phyloP scores from a whole-genome alignment of 2,797 vertebrate species.

The Mus caroli region DNA sequence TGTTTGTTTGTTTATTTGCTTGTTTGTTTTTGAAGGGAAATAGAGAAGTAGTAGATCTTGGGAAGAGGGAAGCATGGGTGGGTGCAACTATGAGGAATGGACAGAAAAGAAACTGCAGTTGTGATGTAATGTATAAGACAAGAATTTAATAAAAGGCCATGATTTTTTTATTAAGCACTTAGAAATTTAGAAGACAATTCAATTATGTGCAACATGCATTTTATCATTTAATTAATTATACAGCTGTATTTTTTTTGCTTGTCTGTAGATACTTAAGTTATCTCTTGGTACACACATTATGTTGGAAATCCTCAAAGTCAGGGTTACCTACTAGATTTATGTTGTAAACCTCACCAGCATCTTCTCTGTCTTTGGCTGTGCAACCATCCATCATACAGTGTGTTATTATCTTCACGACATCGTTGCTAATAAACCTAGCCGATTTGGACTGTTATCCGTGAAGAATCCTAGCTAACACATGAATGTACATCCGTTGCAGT shows the following conservation, averaged over 20 bases:
- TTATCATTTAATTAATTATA: slow-evolving; percentile 53
- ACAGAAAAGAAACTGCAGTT: not conserved
- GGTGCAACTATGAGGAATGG: not conserved
- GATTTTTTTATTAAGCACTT: not conserved
- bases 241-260: not conserved
- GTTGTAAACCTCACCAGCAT: not conserved
- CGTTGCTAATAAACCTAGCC: slow-evolving; percentile 74
- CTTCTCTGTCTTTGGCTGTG: not conserved
- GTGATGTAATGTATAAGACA: not conserved
- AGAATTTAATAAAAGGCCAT: not conserved
- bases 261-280: slow-evolving; percentile 48
- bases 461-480: slow-evolving; percentile 53
- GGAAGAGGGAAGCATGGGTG: not conserved
- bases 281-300: not conserved
- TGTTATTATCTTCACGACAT: not conserved
- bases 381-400: not conserved
- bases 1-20: not conserved
- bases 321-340: slow-evolving; percentile 24
- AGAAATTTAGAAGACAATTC: not conserved
- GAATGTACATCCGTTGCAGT: slow-evolving; percentile 78
- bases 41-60: not conserved
- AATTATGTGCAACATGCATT: not conserved
- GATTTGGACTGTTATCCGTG: slow-evolving; percentile 18
- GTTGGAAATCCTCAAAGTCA: slow-evolving; percentile 32
- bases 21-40: not conserved